Conservation (phyloP, 1,140 invertebrate genomes). For the Latrodectus geometricus region DNA sequence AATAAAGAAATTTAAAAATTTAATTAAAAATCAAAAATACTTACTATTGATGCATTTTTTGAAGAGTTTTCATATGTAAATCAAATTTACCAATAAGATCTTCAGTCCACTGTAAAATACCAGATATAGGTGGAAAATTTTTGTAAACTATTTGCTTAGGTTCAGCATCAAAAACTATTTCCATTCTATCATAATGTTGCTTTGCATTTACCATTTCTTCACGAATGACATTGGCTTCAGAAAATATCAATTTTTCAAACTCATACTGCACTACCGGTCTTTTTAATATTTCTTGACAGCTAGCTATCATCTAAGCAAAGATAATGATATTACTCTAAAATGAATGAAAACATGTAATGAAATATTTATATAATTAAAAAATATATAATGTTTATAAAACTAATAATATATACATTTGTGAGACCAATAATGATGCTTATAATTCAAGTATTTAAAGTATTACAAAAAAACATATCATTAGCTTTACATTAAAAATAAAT, state of each 20-base stretch:
- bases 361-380: too few relatives aligned
- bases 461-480: too few relatives aligned
- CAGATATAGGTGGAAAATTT: slow-evolving; percentile 31
- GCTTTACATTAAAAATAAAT: too few relatives aligned
- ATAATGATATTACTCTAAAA: too few relatives aligned
- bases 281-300: slow-evolving; percentile 10
- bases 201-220: slow-evolving; percentile 19
- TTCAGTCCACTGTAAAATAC: slow-evolving; percentile 25
- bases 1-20: too few relatives aligned
- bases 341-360: too few relatives aligned
- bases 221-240: neutral
- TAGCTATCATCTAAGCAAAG: neutral
- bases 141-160: slow-evolving; percentile 17
- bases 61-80: neutral
- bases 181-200: slow-evolving; percentile 7
- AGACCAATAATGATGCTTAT: too few relatives aligned
- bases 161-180: neutral
- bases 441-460: too few relatives aligned
- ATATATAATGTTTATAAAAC: too few relatives aligned
- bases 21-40: neutral
- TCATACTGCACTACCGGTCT: slow-evolving; percentile 9
- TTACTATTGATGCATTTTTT: slow-evolving; percentile 32
- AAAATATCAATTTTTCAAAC: slow-evolving; percentile 27
- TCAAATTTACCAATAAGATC: slow-evolving; percentile 13
- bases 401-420: too few relatives aligned